These are phyloP conservation scores for Acrobasis repandana DNA, from an alignment of 2,888 invertebrate genomes.

Conservation along the genomic window DNA sequence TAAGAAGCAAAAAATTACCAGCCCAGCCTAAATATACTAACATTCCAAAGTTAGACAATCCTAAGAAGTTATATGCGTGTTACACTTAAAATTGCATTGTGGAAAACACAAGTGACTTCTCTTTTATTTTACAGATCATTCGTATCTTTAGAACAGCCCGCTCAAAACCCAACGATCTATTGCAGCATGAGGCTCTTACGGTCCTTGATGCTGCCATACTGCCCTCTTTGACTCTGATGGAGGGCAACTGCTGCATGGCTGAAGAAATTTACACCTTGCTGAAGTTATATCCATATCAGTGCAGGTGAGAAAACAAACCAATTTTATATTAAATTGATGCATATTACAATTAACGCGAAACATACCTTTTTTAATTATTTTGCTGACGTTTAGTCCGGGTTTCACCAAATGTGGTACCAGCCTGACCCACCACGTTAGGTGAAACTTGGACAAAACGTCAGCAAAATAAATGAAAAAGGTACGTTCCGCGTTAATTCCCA, in stretches of 20 bases:
- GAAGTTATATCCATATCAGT: constrained; percentile 93
- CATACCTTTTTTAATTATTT: too few relatives aligned
- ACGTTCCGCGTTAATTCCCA: too few relatives aligned
- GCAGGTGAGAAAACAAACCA: constrained; percentile 74
- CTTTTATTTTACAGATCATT: constrained; percentile 57
- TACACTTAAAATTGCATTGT: background rate
- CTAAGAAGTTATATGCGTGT: too few relatives aligned
- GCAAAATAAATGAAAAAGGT: too few relatives aligned
- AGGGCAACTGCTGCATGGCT: constrained; percentile 97
- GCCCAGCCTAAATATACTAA: too few relatives aligned
- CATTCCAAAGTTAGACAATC: too few relatives aligned
- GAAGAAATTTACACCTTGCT: constrained; percentile 97
- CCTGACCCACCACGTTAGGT: too few relatives aligned
- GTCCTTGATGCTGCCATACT: constrained; percentile 94
- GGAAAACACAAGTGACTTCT: background rate
- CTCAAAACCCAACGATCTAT: constrained; percentile 71
- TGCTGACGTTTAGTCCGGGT: too few relatives aligned
- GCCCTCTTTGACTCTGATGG: constrained; percentile 95
- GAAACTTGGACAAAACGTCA: too few relatives aligned
- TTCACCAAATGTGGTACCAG: too few relatives aligned
- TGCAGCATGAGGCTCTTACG: constrained; percentile 93
- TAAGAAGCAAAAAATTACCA: too few relatives aligned
- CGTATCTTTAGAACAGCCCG: constrained; percentile 70
- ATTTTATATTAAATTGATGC: background rate
- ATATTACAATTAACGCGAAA: too few relatives aligned